Base-by-base conservation (phyloP, 2,113 vertebrate genomes). In the Tachysurus vachellii region DNA sequence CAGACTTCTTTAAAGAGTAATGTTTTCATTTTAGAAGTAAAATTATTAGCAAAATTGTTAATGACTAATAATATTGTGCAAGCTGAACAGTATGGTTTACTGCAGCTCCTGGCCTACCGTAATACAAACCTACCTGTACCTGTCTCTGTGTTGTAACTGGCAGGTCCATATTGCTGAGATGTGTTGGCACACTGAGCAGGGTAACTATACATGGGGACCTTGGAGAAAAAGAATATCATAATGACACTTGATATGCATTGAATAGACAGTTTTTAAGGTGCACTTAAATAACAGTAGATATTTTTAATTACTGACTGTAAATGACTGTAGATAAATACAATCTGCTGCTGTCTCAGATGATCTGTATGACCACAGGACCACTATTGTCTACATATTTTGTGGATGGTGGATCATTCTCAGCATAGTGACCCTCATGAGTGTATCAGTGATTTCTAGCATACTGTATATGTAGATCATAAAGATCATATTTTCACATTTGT, bases 121-220 rank as follows among this genome's bases (percentile, higher is more conserved):
- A 70, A 81, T n/a, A 88, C 16, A 86, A 23, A 85, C 80, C 31
- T 61, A 59, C 56, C 28, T 64, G 73, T 84, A 86, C 90, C 91
- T 96, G 97, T 97, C 97, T 97, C 96, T 88, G 93, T 94, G 96
- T 44, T 75, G 81, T 86, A 90, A 88, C 66, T 64, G 56, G 75
- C 56, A 28, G 89, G 31, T 59, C 86, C 75, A 23, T 86, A 90
- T 89, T 97, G 97, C 61, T 95, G 95, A 92, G 94, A 91, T 96
- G 97, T 97, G 97, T 96, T 98, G 97, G 97, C 95, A 94, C 97
- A 97, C 95, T 97, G 98, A 94, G 95, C 92, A 88, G 96, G 92
- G 86, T 96, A 98, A 86, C 95, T 98, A 94, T 96, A 99, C 28
- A 97, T 91, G 89, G 98, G 94, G 95, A 97, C 95, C 98, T 99